A percentile compares a stretch with the other conserved stretches of the same genome.
Evolutionary conservation across 1,140 invertebrate species (phyloP).

Genomic region (Battus philenor): DNA sequence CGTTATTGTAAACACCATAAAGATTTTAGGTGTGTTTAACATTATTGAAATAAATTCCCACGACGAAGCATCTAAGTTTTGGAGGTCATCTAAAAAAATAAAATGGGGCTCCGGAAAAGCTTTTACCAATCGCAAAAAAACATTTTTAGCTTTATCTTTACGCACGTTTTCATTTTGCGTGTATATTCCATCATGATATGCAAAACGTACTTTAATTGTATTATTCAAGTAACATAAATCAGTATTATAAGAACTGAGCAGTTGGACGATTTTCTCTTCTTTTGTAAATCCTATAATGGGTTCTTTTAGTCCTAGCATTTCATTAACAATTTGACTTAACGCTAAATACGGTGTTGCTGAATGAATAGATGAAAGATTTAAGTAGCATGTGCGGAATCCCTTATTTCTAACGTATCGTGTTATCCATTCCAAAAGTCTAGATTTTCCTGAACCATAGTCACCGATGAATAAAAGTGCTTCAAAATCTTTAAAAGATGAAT

Average conservation of each 20-base stretch:
- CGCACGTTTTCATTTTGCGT: slow-evolving; percentile 37
- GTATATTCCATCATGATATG: slow-evolving; percentile 51
- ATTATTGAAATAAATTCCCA: slow-evolving; percentile 60
- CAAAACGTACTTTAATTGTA: slow-evolving; percentile 61
- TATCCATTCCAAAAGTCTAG: slow-evolving; percentile 61
- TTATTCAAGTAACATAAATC: slow-evolving; percentile 65
- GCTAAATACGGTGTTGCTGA: slow-evolving; percentile 63
- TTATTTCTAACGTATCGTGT: slow-evolving; percentile 38
- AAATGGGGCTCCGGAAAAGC: slow-evolving; percentile 34
- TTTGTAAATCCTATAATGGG: slow-evolving; percentile 50
- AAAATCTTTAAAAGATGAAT: slow-evolving; percentile 42
- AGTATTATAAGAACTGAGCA: slow-evolving; percentile 48
- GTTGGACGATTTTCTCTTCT: slow-evolving; percentile 60
- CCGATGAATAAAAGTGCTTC: slow-evolving; percentile 62
- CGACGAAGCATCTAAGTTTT: slow-evolving; percentile 56
- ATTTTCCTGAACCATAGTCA: slow-evolving; percentile 68
- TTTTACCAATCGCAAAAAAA: slow-evolving; percentile 49
- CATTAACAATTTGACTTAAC: slow-evolving; percentile 59
- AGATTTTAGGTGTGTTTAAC: slow-evolving; percentile 45
- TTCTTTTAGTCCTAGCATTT: slow-evolving; percentile 53
- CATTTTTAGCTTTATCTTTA: slow-evolving; percentile 48
- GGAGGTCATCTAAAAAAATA: slow-evolving; percentile 63
- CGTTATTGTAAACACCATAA: slow-evolving; percentile 45
- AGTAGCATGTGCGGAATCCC: slow-evolving; percentile 34
- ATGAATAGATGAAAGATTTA: slow-evolving; percentile 61